A percentile compares a stretch with the other conserved stretches of the same genome.
These are phyloP conservation scores for Cossypha caffra DNA, from an alignment of 2,797 vertebrate species.

Conservation along the genomic window DNA sequence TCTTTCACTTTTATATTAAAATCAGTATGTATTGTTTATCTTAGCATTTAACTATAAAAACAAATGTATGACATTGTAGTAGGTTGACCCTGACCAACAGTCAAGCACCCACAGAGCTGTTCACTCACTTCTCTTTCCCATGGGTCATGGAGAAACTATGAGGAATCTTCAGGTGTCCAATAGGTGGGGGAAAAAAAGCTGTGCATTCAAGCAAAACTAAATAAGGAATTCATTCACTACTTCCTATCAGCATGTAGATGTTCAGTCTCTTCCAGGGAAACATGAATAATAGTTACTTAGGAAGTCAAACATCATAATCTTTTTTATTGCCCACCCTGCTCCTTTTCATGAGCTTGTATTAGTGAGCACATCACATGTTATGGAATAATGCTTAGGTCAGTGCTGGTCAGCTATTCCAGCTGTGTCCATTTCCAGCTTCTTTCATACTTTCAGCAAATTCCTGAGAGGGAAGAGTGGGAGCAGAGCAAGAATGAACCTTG, in stretches of 20 bases:
- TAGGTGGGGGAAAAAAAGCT: neutral
- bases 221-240: neutral
- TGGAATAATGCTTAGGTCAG: neutral
- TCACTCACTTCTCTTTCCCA: neutral
- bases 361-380: neutral
- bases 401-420: neutral
- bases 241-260: neutral
- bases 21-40: neutral
- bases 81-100: neutral
- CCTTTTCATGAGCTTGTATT: neutral
- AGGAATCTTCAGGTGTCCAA: neutral
- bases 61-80: neutral
- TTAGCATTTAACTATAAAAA: neutral
- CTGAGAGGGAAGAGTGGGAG: neutral
- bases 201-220: neutral
- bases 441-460: neutral
- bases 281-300: neutral
- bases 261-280: neutral
- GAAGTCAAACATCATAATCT: neutral
- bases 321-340: neutral
- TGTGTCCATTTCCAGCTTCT: neutral
- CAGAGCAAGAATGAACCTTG: neutral
- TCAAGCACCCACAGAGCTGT: neutral
- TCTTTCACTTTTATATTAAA: neutral
- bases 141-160: neutral